Percentiles rank a stretch among this genome's conserved stretches.
Conservation (phyloP, 2,888 invertebrate species). For the Litoditis marina region DNA sequence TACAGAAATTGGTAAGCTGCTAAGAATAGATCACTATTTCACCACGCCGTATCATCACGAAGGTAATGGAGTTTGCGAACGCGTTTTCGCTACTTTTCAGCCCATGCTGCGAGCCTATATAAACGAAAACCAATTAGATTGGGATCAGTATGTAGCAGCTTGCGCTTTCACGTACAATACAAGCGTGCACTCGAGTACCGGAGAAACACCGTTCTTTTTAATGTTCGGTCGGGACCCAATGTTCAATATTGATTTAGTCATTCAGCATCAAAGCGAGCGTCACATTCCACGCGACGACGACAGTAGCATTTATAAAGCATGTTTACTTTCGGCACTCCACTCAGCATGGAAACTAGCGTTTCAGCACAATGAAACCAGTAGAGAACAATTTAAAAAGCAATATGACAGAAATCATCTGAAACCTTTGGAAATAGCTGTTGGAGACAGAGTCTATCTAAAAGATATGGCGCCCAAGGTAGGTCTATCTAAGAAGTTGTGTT, state of each 20-base stretch:
- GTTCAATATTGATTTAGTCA: not conserved
- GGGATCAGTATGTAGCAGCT: not conserved
- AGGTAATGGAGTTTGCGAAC: not conserved
- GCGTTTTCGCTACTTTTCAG: not conserved
- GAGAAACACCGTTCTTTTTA: not conserved
- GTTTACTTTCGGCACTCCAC: not conserved
- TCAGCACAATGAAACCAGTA: too few relatives aligned
- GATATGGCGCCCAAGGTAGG: not conserved
- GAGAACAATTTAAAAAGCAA: too few relatives aligned
- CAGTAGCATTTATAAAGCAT: not conserved
- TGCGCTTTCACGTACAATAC: slow-evolving; percentile 1
- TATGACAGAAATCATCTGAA: too few relatives aligned
- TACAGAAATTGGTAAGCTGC: not conserved
- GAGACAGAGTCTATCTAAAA: not conserved
- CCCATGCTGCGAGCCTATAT: not conserved
- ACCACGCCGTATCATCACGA: not conserved
- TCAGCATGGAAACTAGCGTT: not conserved
- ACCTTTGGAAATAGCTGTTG: not conserved
- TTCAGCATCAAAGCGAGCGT: not conserved
- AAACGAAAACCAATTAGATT: not conserved
- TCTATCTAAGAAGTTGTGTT: not conserved
- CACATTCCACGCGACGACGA: not conserved
- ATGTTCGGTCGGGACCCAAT: not conserved
- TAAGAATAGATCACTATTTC: not conserved
- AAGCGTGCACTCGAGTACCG: not conserved